These are phyloP conservation scores for Athalia rosae DNA, from an alignment of 2,888 invertebrate genomes.

Conservation along the genomic window DNA sequence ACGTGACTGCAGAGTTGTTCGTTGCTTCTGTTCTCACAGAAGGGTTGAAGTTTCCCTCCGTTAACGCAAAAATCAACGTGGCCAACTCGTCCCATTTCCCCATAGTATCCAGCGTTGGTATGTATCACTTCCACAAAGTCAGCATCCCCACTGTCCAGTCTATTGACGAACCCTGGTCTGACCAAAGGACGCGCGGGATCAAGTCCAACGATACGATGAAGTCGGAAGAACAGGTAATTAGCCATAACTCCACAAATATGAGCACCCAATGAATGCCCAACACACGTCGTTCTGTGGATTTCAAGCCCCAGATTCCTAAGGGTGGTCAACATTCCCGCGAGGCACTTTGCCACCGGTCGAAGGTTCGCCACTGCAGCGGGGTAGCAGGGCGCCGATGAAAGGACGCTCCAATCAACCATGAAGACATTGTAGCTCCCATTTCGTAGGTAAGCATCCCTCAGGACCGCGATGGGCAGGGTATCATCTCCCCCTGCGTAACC, in stretches of 20 bases:
- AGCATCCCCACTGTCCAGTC: slow-evolving; percentile 84
- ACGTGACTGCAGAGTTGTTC: slow-evolving; percentile 87
- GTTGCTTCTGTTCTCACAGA: slow-evolving; percentile 83
- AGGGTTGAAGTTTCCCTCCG: slow-evolving; percentile 85
- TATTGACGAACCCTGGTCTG: slow-evolving; percentile 78
- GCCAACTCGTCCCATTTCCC: slow-evolving; percentile 83
- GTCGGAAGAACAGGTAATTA: slow-evolving; percentile 82
- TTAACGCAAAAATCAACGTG: slow-evolving; percentile 89
- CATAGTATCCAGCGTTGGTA: slow-evolving; percentile 87
- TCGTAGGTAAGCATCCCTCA: slow-evolving; percentile 84
- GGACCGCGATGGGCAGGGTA: slow-evolving; percentile 82
- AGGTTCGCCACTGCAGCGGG: slow-evolving; percentile 86
- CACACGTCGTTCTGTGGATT: slow-evolving; percentile 82
- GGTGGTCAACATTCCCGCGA: slow-evolving; percentile 79
- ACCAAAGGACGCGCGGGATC: slow-evolving; percentile 87
- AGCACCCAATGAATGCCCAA: slow-evolving; percentile 86
- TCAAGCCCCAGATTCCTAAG: slow-evolving; percentile 81
- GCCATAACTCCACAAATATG: slow-evolving; percentile 86
- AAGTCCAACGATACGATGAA: slow-evolving; percentile 84
- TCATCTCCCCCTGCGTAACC: slow-evolving; percentile 88
- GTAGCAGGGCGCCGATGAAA: slow-evolving; percentile 83
- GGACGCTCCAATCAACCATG: slow-evolving; percentile 85
- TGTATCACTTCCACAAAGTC: slow-evolving; percentile 86
- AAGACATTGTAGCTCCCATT: slow-evolving; percentile 86
- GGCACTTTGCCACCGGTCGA: slow-evolving; percentile 82